Conservation (phyloP, 2,113 vertebrate genomes). For the Seriola aureovittata region DNA sequence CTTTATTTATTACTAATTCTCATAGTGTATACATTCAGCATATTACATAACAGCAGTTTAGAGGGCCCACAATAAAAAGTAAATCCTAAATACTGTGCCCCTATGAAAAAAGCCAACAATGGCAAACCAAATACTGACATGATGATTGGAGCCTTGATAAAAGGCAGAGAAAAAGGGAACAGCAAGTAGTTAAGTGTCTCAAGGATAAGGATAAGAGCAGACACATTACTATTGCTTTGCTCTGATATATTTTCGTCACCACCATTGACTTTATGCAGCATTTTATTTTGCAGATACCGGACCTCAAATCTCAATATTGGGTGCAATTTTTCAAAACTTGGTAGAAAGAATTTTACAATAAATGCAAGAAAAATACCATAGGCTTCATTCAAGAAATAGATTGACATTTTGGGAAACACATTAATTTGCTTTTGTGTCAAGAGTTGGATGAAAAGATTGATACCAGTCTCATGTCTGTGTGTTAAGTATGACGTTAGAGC, state of each 20-base stretch:
- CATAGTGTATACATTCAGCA: background rate
- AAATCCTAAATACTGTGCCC: background rate
- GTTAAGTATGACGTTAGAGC: background rate
- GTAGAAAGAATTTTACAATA: background rate
- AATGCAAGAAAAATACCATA: background rate
- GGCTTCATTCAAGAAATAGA: background rate
- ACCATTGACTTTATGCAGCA: no score
- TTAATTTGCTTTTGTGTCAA: no score
- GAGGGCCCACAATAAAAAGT: background rate
- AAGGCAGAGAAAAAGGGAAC: background rate
- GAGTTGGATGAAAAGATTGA: no score
- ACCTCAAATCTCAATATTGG: no score
- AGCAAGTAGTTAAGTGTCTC: background rate
- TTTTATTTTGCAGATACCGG: no score
- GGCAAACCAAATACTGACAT: conserved; percentile 2
- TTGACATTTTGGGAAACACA: background rate
- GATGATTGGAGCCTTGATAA: background rate
- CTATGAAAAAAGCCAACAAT: background rate
- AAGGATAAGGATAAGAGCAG: background rate
- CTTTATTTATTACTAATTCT: background rate
- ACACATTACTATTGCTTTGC: background rate
- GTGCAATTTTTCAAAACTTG: background rate
- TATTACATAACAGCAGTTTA: background rate
- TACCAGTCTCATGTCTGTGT: background rate
- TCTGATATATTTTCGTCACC: background rate